Conservation (phyloP, 2,113 vertebrate genomes). For the Gambusia affinis region DNA sequence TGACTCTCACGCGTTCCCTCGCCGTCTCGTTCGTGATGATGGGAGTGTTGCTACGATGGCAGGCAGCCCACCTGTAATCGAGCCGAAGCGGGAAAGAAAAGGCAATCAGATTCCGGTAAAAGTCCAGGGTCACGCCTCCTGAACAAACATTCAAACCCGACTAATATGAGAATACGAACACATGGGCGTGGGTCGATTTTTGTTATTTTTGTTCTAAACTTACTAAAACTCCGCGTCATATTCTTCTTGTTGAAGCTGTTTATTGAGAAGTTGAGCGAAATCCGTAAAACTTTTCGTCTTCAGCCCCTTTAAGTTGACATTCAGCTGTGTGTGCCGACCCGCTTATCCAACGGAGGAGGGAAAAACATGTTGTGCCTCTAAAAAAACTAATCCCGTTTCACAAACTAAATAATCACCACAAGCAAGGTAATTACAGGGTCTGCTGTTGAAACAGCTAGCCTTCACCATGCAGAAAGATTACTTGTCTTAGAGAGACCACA, state of each 20-base stretch:
- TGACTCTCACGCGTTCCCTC: not conserved
- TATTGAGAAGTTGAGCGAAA: no score
- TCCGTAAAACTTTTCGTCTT: no score
- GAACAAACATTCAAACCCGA: not conserved
- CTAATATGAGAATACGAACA: not conserved
- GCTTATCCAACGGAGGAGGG: no score
- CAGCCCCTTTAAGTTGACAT: no score
- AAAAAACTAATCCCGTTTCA: no score
- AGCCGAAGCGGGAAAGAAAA: not conserved
- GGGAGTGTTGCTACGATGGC: not conserved
- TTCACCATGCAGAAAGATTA: no score
- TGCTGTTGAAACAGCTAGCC: no score
- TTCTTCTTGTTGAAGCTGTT: not conserved
- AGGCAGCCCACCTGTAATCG: constrained; percentile 13
- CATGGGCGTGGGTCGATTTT: not conserved
- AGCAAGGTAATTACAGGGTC: no score
- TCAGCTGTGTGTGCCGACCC: no score
- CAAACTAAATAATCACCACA: no score
- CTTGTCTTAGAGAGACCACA: no score
- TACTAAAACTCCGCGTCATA: not conserved
- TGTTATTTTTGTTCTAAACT: not conserved
- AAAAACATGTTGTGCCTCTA: no score
- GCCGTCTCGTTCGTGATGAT: not conserved
- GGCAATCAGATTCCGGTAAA: constrained; percentile 16
- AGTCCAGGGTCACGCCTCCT: not conserved